Evolutionary conservation across 37 sponge, comb jelly and placozoan genomes (phyloP), one percentile per base, ranked within the genome.

Genomic region (Halisarca cf. caerulea): DNA sequence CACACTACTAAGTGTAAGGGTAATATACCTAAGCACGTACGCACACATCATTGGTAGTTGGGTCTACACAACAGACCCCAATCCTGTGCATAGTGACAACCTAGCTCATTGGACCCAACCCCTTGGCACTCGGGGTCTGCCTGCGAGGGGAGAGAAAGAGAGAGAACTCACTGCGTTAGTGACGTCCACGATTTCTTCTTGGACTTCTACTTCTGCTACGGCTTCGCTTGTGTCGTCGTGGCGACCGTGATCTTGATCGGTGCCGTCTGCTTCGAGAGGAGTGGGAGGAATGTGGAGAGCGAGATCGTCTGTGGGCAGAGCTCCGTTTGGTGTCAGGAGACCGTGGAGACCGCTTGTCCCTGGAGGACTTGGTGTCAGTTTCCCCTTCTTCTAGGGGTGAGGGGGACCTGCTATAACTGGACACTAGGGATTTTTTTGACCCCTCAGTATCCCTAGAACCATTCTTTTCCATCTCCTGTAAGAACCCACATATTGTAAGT

Each of bases 221-320:
- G 11, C 77, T 74, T 20, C 77, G 42, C 7, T 44, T 40, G 1
- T 40, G 43, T 74, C 45, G 77, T 17, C 77, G 45, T 7, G 85
- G 85, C 18, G 89, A 89, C 17, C 80, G 84, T 58, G 89, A 88
- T 25, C 59, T 78, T 38, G 79, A 33, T 23, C 43, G 83, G 68
- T 33, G 84, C 85, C 33, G 78, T 66, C 58, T 89, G 85, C 88
- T 88, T 32, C 47, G 39, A 21, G 66, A 81, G 17, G 58, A 60
- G 35, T 39, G 23, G 59, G 20, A 27, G 53, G 27, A 42, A 7
- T 41, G 83, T 36, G 77, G 77, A 4, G 77, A 74, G 38, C 77
- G 42, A 25, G 77, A 74, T 15, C 77, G 42, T 40, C 77, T 28
- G 17, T 24, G 32, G 69, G 69, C 17, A 30, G 69, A 68, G 51